phyloP scores from a whole-genome alignment of 2,113 vertebrate species.

The Ciconia boyciana region DNA sequence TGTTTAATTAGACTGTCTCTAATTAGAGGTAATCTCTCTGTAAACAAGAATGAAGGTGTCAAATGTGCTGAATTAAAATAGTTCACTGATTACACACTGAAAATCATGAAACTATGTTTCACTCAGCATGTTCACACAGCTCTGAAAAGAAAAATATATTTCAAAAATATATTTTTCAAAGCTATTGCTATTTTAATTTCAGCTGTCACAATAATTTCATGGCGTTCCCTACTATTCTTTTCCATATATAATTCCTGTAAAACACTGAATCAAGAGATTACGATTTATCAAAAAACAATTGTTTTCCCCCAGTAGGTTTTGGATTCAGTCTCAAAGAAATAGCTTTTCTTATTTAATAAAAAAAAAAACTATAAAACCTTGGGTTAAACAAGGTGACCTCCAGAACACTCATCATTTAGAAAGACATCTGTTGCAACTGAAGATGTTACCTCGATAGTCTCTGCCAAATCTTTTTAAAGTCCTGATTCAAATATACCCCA shows the following conservation, averaged over 20 bases:
- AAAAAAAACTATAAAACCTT: not conserved
- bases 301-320: not conserved
- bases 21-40: slow-evolving; percentile 32
- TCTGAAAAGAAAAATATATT: not conserved
- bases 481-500: not conserved
- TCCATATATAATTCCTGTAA: slow-evolving; percentile 7
- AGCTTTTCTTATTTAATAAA: not conserved
- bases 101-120: not conserved
- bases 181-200: not conserved
- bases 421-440: not conserved
- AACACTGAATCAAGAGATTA: not conserved
- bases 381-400: not conserved
- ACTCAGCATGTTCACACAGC: not conserved
- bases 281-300: not conserved
- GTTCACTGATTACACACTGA: not conserved
- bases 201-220: slow-evolving; percentile 57
- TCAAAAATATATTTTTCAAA: not conserved
- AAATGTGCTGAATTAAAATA: not conserved
- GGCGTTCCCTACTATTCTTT: not conserved
- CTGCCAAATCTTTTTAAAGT: not conserved
- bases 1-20: slow-evolving; percentile 6
- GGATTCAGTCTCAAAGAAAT: not conserved
- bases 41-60: slow-evolving; percentile 13
- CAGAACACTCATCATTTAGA: not conserved
- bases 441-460: not conserved